Conservation (phyloP, 2,888 invertebrate species). For the Drosophila quinaria region DNA sequence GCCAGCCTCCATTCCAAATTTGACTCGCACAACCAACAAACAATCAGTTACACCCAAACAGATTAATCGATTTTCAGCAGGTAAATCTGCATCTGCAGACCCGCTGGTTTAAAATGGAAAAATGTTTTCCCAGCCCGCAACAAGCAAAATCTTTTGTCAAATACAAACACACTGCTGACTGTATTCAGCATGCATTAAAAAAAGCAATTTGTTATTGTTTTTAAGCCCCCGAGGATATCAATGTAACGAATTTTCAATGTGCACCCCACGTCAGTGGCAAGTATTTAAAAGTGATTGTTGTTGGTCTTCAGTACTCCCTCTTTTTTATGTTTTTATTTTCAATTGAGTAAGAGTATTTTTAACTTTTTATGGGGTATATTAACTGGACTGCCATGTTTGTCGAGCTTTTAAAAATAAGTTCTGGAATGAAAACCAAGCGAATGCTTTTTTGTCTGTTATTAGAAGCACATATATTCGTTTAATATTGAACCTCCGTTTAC, state of each 20-base stretch:
- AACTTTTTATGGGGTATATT: conserved; percentile 4
- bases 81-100: conserved; percentile 49
- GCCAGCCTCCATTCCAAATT: conserved; percentile 1
- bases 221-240: conserved; percentile 63
- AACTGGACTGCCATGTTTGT: too few relatives aligned
- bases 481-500: conserved; percentile 25
- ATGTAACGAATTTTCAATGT: conserved; percentile 67
- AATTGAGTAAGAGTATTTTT: conserved; percentile 4
- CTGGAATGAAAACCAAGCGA: too few relatives aligned
- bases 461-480: too few relatives aligned
- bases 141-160: conserved; percentile 69
- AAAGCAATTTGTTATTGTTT: conserved; percentile 69
- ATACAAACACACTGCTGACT: conserved; percentile 38
- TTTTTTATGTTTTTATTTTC: conserved; percentile 14
- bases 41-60: conserved; percentile 67
- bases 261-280: conserved; percentile 57
- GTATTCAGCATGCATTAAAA: conserved; percentile 57
- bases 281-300: conserved; percentile 66
- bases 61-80: conserved; percentile 70
- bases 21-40: conserved; percentile 55
- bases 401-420: too few relatives aligned
- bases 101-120: conserved; percentile 63
- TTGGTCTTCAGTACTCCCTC: conserved; percentile 8
- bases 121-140: conserved; percentile 63
- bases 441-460: too few relatives aligned